Conservation (phyloP, 2,113 vertebrate species). For the Rhabdomys dilectus region DNA sequence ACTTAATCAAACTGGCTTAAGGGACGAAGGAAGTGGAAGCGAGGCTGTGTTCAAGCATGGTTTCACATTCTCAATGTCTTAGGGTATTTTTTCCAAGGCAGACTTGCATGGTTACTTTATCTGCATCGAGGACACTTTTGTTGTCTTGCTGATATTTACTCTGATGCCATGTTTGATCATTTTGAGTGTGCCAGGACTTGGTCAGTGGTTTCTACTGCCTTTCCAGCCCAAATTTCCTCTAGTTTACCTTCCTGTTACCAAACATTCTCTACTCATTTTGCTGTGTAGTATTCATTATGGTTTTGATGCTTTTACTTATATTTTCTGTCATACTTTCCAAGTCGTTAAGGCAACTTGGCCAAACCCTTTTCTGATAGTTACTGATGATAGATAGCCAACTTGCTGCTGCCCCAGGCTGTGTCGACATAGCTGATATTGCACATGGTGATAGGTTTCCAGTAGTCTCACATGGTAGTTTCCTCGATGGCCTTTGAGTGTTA, state of each 20-base stretch:
- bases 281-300: background rate
- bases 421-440: background rate
- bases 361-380: conserved; percentile 17
- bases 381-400: background rate
- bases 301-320: background rate
- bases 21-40: background rate
- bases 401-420: background rate
- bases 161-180: background rate
- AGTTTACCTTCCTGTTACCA: background rate
- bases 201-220: background rate
- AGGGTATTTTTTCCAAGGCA: background rate
- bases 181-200: background rate
- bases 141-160: background rate
- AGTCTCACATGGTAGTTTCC: background rate
- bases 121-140: background rate
- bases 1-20: background rate
- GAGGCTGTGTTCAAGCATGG: background rate
- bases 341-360: background rate
- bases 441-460: background rate
- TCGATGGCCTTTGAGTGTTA: fast-evolving
- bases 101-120: background rate
- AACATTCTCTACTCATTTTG: background rate
- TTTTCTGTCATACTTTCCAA: conserved; percentile 29
- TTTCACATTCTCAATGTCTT: background rate
- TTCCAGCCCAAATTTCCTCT: background rate